Conservation (phyloP, 1,140 invertebrate species). For the Tenebrio molitor region DNA sequence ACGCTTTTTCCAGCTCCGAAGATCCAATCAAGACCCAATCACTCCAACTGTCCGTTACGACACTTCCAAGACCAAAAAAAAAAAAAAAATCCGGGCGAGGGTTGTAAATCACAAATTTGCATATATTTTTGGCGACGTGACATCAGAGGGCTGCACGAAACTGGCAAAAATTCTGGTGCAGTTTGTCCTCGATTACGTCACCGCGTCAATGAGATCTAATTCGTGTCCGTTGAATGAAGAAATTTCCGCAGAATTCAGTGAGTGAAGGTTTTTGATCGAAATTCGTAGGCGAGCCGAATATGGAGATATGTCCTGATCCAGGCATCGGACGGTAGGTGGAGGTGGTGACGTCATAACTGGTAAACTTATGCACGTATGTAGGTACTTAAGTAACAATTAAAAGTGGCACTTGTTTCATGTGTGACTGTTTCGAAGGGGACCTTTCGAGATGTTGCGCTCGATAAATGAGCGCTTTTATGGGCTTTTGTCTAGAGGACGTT, state of each 20-base stretch:
- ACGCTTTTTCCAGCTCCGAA: too few species aligned
- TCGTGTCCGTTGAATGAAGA: slow-evolving; percentile 7
- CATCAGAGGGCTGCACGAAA: too few species aligned
- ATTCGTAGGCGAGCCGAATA: slow-evolving; percentile 34
- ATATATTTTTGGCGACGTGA: too few species aligned
- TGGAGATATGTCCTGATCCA: slow-evolving; percentile 35
- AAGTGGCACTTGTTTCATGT: not conserved
- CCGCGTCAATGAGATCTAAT: slow-evolving; percentile 1
- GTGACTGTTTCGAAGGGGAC: not conserved
- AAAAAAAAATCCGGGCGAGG: too few species aligned
- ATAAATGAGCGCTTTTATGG: not conserved
- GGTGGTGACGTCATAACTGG: slow-evolving; percentile 27
- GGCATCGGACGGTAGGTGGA: slow-evolving; percentile 26
- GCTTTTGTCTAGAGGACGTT: too few species aligned
- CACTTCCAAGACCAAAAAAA: too few species aligned
- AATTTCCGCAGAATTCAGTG: slow-evolving; percentile 32
- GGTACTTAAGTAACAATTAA: slow-evolving; percentile 9
- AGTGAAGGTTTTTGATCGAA: slow-evolving; percentile 35
- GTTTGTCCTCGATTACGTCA: slow-evolving; percentile 10
- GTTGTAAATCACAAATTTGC: too few species aligned
- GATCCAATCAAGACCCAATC: too few species aligned
- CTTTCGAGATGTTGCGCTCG: not conserved
- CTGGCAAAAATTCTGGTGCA: not conserved
- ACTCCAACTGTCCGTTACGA: too few species aligned
- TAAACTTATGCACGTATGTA: slow-evolving; percentile 31